Conservation (phyloP, 1,140 invertebrate species). For the Oreohelix idahoensis region DNA sequence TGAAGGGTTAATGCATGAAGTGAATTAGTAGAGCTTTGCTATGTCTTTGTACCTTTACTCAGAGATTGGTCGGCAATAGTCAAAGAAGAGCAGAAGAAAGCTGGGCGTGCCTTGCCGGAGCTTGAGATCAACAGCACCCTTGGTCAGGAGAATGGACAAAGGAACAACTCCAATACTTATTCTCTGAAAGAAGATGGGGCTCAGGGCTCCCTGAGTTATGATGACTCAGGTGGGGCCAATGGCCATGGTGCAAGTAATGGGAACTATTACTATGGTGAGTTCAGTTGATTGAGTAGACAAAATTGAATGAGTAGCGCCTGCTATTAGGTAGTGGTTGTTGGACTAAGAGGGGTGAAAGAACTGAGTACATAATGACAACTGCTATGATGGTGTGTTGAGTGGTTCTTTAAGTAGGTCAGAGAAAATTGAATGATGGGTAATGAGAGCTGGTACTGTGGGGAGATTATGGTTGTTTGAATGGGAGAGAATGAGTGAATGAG, state of each 20-base stretch:
- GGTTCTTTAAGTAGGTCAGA: no score
- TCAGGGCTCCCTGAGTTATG: constrained; percentile 1
- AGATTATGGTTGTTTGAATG: no score
- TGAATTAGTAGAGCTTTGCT: not conserved
- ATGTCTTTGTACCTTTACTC: not conserved
- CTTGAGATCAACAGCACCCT: not conserved
- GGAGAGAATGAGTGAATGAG: no score
- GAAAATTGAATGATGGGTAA: no score
- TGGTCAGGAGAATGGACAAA: not conserved
- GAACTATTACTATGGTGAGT: constrained; percentile 11
- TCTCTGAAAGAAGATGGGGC: constrained; percentile 12
- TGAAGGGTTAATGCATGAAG: no score
- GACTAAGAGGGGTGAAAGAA: no score
- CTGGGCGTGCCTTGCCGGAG: not conserved
- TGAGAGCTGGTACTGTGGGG: no score
- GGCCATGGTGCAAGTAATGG: constrained; percentile 27
- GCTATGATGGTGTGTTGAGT: no score
- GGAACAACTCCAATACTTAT: no score
- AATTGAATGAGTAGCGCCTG: no score
- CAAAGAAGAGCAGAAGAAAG: not conserved
- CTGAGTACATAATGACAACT: no score
- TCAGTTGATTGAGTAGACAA: not conserved
- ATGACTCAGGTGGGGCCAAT: not conserved
- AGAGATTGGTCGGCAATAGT: not conserved
- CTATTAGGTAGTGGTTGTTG: no score